Percentiles rank a stretch among this genome's conserved stretches.
Evolutionary conservation across 2,797 vertebrate species (phyloP).

Genomic region (Vireo griseus): DNA sequence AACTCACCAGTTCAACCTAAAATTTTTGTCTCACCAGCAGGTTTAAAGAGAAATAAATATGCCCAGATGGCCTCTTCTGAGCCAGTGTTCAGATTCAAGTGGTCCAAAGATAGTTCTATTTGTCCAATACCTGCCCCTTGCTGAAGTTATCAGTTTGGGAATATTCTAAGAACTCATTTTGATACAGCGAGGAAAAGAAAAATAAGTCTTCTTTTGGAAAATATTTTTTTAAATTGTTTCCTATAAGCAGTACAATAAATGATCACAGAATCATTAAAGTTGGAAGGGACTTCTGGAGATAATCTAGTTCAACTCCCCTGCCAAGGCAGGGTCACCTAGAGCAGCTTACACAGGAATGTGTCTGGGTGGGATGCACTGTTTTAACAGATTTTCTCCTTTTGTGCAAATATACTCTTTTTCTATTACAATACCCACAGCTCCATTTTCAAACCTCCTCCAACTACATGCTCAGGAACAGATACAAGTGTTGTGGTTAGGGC

Average conservation of each 20-base stretch:
- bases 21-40: not conserved
- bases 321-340: not conserved
- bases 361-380: not conserved
- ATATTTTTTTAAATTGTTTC: fast-evolving
- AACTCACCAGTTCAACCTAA: not conserved
- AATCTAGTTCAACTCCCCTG: not conserved
- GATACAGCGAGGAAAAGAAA: not conserved
- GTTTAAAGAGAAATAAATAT: not conserved
- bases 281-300: not conserved
- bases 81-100: not conserved
- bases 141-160: not conserved
- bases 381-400: not conserved
- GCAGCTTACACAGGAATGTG: not conserved
- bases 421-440: not conserved
- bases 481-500: not conserved
- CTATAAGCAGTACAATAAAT: not conserved
- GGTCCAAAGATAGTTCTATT: not conserved
- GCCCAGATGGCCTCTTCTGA: not conserved
- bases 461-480: not conserved
- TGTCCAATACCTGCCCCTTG: not conserved
- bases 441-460: not conserved
- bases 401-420: not conserved
- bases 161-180: not conserved
- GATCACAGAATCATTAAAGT: not conserved
- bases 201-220: not conserved